Conservation (phyloP, 2,888 invertebrate genomes). For the Zeuzera pyrina region DNA sequence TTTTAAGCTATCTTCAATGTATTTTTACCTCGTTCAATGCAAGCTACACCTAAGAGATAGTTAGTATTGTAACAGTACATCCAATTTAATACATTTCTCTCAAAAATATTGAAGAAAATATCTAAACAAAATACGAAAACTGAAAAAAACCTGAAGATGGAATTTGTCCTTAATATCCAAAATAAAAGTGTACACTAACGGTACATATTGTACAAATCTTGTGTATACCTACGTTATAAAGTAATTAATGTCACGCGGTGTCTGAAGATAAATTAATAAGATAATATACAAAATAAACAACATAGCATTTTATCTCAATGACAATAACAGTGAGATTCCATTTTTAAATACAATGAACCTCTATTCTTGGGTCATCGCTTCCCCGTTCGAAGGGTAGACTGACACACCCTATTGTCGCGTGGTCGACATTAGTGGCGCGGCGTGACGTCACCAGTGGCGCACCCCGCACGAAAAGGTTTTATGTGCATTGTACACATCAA, state of each 20-base stretch:
- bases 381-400: constrained; percentile 25
- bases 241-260: no score
- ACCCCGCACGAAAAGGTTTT: constrained; percentile 37
- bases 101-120: background rate
- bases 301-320: no score
- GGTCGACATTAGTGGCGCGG: constrained; percentile 25
- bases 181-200: no score
- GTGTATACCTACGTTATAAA: no score
- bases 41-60: no score
- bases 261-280: background rate
- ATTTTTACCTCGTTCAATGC: no score
- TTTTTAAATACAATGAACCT: background rate
- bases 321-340: background rate
- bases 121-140: no score
- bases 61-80: background rate
- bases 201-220: no score
- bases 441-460: constrained; percentile 46
- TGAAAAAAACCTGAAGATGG: no score
- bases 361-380: constrained; percentile 1
- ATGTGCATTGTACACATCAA: no score
- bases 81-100: background rate
- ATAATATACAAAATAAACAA: background rate
- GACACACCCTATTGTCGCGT: constrained; percentile 43
- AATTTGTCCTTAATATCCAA: no score
- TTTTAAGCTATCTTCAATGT: no score